Conservation (phyloP, 2,797 vertebrate genomes). For the Lacerta bilineata region DNA sequence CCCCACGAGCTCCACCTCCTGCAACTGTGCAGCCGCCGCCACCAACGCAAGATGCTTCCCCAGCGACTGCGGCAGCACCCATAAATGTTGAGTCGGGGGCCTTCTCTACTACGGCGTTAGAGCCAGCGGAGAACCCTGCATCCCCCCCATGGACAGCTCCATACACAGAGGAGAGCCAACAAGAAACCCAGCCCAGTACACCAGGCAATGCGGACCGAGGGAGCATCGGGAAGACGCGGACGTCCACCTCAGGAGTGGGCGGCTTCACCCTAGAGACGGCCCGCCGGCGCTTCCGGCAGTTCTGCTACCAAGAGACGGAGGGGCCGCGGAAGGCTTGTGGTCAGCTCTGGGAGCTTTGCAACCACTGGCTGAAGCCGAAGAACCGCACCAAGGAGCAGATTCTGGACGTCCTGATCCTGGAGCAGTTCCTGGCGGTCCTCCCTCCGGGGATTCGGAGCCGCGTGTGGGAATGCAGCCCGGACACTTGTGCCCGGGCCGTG, state of each 20-base stretch:
- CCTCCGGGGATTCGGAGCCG: slow-evolving; percentile 36
- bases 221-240: neutral
- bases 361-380: slow-evolving; percentile 45
- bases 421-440: slow-evolving; percentile 44
- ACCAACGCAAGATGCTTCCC: neutral
- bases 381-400: slow-evolving; percentile 51
- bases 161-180: slow-evolving; percentile 15
- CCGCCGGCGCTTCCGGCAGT: slow-evolving; percentile 40
- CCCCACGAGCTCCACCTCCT: neutral
- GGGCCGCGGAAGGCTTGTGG: slow-evolving; percentile 33
- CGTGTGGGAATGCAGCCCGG: slow-evolving; percentile 42
- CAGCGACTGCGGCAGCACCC: neutral
- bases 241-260: neutral
- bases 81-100: slow-evolving; percentile 14
- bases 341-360: slow-evolving; percentile 47
- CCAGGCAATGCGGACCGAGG: slow-evolving; percentile 17
- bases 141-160: neutral
- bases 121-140: neutral
- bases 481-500: slow-evolving; percentile 35
- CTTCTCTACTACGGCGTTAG: slow-evolving; percentile 4
- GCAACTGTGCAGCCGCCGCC: neutral
- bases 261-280: slow-evolving; percentile 25
- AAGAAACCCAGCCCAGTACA: neutral
- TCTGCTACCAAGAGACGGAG: slow-evolving; percentile 28
- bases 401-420: slow-evolving; percentile 35